Percentiles rank a stretch among this genome's conserved stretches.
phyloP scores from a whole-genome alignment of 1,140 invertebrate genomes.

The Drosophila orena region DNA sequence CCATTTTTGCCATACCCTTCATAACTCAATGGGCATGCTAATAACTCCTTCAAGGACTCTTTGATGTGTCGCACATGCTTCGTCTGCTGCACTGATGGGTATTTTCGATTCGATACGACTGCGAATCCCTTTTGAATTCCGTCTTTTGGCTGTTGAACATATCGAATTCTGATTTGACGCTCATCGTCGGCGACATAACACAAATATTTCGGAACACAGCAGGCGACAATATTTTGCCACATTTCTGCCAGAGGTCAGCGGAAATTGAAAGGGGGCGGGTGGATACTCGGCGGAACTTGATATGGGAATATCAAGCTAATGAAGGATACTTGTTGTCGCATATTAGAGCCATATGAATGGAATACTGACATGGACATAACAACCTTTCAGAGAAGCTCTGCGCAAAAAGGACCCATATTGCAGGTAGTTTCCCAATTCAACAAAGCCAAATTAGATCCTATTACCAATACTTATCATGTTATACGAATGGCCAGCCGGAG shows the following conservation, averaged over 20 bases:
- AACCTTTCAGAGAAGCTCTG: conserved; percentile 13
- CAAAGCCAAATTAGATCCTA: conserved; percentile 36
- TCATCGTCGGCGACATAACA: conserved; percentile 51
- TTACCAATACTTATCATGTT: conserved; percentile 30
- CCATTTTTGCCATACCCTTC: conserved; percentile 53
- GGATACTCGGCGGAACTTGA: conserved; percentile 5
- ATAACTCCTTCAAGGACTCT: conserved; percentile 15
- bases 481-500: background rate
- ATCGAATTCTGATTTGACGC: conserved; percentile 70
- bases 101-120: conserved; percentile 23
- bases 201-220: conserved; percentile 60
- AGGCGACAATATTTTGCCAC: conserved; percentile 49
- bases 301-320: conserved; percentile 36
- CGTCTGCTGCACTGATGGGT: conserved; percentile 1
- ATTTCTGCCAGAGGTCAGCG: conserved; percentile 58
- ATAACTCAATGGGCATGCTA: conserved; percentile 30
- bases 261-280: conserved; percentile 11
- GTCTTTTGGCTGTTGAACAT: conserved; percentile 51
- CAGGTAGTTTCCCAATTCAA: background rate
- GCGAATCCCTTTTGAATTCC: background rate
- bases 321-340: conserved; percentile 50
- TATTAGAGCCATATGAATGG: conserved; percentile 55
- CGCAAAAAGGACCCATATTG: background rate
- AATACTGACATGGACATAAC: conserved; percentile 41
- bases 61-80: background rate